Percentiles rank a stretch among this genome's conserved stretches.
Evolutionary conservation across 1,140 invertebrate species (phyloP).

Genomic region (Zaprionus davidi): DNA sequence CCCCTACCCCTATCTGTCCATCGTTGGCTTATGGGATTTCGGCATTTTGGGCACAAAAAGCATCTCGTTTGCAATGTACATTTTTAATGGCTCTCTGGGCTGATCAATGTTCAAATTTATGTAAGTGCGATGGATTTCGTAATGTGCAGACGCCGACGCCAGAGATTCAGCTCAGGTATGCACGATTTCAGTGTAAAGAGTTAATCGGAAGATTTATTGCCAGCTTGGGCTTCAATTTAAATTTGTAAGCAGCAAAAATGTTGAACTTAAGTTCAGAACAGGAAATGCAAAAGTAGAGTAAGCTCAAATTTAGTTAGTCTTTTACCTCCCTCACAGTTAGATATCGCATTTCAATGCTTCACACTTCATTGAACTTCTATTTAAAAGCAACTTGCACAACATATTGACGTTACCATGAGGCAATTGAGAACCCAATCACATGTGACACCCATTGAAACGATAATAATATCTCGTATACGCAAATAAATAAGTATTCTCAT

Average conservation of each 20-base stretch:
- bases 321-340: neutral
- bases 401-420: neutral
- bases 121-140: constrained; percentile 13
- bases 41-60: constrained; percentile 27
- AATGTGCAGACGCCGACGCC: neutral
- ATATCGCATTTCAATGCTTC: neutral
- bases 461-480: constrained; percentile 16
- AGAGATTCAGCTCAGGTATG: neutral
- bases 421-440: constrained; percentile 25
- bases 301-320: neutral
- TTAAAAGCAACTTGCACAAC: neutral
- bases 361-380: neutral
- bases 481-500: constrained; percentile 52
- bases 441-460: constrained; percentile 19
- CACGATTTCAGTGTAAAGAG: neutral
- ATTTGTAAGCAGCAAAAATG: neutral
- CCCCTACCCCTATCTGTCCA: constrained; percentile 11
- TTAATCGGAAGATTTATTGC: neutral
- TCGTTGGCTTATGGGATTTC: constrained; percentile 39
- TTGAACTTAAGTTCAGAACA: neutral
- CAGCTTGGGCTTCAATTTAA: neutral
- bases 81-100: constrained; percentile 46
- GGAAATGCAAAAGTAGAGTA: too few relatives aligned
- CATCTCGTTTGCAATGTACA: constrained; percentile 29
- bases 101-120: constrained; percentile 14